Evolutionary conservation across 2,113 vertebrate species (phyloP).

Genomic region (Ardeotis arabs): DNA sequence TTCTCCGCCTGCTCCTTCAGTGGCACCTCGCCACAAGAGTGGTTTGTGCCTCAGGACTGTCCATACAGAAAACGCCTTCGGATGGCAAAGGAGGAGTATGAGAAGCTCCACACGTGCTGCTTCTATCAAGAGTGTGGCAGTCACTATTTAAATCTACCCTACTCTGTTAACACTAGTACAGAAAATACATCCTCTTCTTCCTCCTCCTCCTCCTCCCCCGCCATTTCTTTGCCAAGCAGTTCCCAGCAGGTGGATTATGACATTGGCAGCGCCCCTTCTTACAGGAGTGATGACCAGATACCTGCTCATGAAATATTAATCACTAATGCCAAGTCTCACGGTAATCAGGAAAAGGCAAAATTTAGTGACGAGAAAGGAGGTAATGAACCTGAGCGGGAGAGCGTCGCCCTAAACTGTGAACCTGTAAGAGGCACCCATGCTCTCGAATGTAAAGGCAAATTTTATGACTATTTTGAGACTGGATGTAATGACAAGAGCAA

Average conservation of each 20-base stretch:
- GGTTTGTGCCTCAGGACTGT: constrained; percentile 85
- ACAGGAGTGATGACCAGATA: constrained; percentile 75
- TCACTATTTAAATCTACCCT: constrained; percentile 89
- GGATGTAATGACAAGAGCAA: constrained; percentile 74
- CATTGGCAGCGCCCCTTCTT: constrained; percentile 65
- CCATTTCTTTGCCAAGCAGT: constrained; percentile 77
- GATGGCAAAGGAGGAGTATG: constrained; percentile 84
- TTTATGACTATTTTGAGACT: constrained; percentile 79
- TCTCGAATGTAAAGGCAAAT: constrained; percentile 79
- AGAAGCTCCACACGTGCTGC: constrained; percentile 88
- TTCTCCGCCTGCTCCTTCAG: constrained; percentile 82
- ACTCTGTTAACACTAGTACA: constrained; percentile 81
- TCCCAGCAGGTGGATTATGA: constrained; percentile 79
- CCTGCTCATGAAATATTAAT: constrained; percentile 75
- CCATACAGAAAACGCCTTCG: constrained; percentile 89
- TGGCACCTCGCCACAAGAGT: constrained; percentile 77
- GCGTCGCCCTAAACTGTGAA: constrained; percentile 72
- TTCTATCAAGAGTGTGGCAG: constrained; percentile 88
- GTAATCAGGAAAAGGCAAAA: constrained; percentile 71
- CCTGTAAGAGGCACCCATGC: constrained; percentile 65
- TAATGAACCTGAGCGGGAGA: constrained; percentile 67
- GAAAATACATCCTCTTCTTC: constrained; percentile 73
- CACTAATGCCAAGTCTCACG: constrained; percentile 69
- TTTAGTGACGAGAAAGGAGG: constrained; percentile 65
- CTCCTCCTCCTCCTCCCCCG: constrained; percentile 58